A percentile compares a stretch with the other conserved stretches of the same genome.
phyloP scores from a whole-genome alignment of 2,888 invertebrate species.

The Colletes collaris region DNA sequence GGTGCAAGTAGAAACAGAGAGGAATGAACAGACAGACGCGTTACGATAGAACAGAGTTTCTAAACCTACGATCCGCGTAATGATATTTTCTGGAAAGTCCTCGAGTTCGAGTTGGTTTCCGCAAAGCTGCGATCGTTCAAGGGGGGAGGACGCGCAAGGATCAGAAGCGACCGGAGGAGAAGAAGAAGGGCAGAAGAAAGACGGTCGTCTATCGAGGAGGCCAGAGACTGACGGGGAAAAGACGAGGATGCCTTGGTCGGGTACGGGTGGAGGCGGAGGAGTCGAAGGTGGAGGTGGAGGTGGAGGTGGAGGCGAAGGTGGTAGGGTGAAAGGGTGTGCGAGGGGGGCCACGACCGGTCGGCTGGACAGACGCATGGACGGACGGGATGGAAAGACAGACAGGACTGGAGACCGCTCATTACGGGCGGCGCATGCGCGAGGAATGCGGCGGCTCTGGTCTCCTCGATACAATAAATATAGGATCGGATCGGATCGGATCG shows the following conservation, averaged over 20 bases:
- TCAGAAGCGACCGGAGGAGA: constrained; percentile 30
- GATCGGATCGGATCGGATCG: constrained; percentile 74
- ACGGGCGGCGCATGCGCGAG: constrained; percentile 80
- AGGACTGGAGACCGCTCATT: constrained; percentile 81
- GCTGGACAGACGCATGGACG: constrained; percentile 70
- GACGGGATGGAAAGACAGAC: constrained; percentile 79
- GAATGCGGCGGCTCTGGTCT: constrained; percentile 78
- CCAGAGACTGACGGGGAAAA: constrained; percentile 5
- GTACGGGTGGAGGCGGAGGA: constrained; percentile 25
- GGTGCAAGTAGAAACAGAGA: no score
- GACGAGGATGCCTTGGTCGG: constrained; percentile 15
- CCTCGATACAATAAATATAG: constrained; percentile 81
- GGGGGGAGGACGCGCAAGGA: constrained; percentile 2
- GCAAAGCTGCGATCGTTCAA: constrained; percentile 13
- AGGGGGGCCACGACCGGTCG: constrained; percentile 63
- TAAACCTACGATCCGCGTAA: no score
- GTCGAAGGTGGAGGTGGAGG: constrained; percentile 37
- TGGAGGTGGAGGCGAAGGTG: constrained; percentile 31
- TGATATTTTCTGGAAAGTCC: neutral
- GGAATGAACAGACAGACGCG: no score
- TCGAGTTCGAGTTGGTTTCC: neutral
- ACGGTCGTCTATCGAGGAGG: constrained; percentile 11
- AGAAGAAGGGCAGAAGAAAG: neutral
- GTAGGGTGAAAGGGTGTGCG: constrained; percentile 51
- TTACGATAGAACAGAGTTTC: no score